Evolutionary conservation across 2,888 invertebrate genomes (phyloP), one percentile per base, ranked within the genome.

Genomic region (Auanema sp.): DNA sequence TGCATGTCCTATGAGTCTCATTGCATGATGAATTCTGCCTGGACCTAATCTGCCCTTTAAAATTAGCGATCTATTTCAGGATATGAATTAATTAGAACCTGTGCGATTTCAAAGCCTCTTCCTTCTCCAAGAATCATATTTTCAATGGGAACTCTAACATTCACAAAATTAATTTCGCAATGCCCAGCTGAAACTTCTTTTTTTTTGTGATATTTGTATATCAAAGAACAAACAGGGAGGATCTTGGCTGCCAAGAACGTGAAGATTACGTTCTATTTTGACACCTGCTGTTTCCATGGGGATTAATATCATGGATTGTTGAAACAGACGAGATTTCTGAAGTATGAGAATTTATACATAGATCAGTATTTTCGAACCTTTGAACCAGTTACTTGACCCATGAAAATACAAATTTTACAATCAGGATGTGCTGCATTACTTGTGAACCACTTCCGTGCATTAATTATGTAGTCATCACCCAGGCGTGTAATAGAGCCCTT

Each of bases 81-180:
- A 47, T 21, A 47, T 8, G 47, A 47, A 18, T 8, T 47, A 47
- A 47, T 18, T 18, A 10, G 18, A 40, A 65, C 66, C 57, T 76
- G 86, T 41, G 86, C 86, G 60, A 86, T 87, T 76, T 86, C 86
- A 78, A 86, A 86, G 8, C 86, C 86, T n/a, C 85, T 77, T 41
- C 86, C 86, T 72, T 87, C 86, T 52, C 86, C 86, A 41, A 86
- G 76, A 62, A 86, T 69, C 70, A 86, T 74, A 71, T 86, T 85
- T 11, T 75, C 72, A 0, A 72, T 78, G 1, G 86, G 86, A 0
- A 87, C 86, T 16, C 83, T 74, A 6, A 87, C 86, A 76, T 86
- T 85, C 53, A 85, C 84, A 80, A 86, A 86, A 42, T 84, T 41
- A 10, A 86, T 80, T 66, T 87, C 86, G 23, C 85, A 85, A 76